phyloP scores from a whole-genome alignment of 2,113 vertebrate species.

The Clupea harengus region DNA sequence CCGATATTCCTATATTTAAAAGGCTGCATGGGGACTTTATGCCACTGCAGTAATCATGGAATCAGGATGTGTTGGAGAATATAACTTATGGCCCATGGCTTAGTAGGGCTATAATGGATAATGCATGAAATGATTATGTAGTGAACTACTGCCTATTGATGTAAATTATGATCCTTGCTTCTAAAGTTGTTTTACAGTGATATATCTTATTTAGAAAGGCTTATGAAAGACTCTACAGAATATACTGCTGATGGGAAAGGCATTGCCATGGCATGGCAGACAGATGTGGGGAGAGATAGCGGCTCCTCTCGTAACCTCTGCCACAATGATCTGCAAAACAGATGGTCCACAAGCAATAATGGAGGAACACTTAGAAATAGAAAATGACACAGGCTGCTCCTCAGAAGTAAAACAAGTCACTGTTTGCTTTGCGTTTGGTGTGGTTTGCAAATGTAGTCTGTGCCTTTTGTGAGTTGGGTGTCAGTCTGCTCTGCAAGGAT shows the following conservation, averaged over 20 bases:
- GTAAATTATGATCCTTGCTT: neutral
- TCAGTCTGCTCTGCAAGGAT: neutral
- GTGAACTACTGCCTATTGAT: neutral
- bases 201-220: neutral
- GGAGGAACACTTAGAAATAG: neutral
- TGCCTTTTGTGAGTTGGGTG: neutral
- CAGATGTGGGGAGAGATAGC: neutral
- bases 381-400: neutral
- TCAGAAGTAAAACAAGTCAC: neutral
- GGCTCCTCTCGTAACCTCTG: neutral
- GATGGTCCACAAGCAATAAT: neutral
- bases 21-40: neutral
- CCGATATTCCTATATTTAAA: neutral
- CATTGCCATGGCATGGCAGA: neutral
- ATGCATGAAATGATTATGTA: neutral
- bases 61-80: neutral
- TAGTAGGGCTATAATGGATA: neutral
- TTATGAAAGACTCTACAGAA: neutral
- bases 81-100: neutral
- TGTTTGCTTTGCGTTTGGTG: neutral
- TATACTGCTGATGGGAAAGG: neutral
- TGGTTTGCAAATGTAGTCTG: slow-evolving; percentile 33
- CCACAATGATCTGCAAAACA: neutral
- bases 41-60: neutral
- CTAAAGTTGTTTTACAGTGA: neutral